Evolutionary conservation across 1,140 invertebrate species (phyloP).

Genomic region (Amyelois transitella): DNA sequence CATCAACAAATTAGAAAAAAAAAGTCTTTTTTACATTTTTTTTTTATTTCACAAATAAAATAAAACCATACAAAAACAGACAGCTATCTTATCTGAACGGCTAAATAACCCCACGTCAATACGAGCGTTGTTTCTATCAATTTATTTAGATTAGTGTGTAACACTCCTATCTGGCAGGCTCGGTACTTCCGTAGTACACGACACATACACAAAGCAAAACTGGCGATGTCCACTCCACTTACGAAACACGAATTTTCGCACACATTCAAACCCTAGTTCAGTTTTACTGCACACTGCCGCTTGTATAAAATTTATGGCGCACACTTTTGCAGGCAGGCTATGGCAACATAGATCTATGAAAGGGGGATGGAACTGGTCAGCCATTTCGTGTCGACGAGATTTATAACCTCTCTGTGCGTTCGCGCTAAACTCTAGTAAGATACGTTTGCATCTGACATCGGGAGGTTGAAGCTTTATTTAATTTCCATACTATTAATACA

Average conservation of each 20-base stretch:
- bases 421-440: slow-evolving; percentile 56
- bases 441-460: slow-evolving; percentile 35
- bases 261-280: slow-evolving; percentile 49
- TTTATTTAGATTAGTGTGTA: slow-evolving; percentile 64
- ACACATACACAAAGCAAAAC: slow-evolving; percentile 56
- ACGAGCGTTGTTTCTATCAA: slow-evolving; percentile 31
- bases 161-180: slow-evolving; percentile 38
- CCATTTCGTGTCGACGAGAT: slow-evolving; percentile 71
- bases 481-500: background rate
- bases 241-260: slow-evolving; percentile 65
- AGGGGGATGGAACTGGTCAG: slow-evolving; percentile 57
- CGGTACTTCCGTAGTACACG: slow-evolving; percentile 44
- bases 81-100: slow-evolving; percentile 26
- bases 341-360: slow-evolving; percentile 52
- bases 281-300: slow-evolving; percentile 64
- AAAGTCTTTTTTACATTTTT: background rate
- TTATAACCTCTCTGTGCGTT: slow-evolving; percentile 69
- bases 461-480: slow-evolving; percentile 10
- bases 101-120: slow-evolving; percentile 44
- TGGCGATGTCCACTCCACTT: slow-evolving; percentile 62
- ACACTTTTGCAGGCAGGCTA: slow-evolving; percentile 66
- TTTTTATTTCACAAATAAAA: background rate
- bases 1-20: background rate
- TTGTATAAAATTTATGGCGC: slow-evolving; percentile 72
- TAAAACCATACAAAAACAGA: background rate